Percentiles rank a stretch among this genome's conserved stretches.
Conservation (phyloP, 2,888 invertebrate genomes). For the Limulus polyphemus region DNA sequence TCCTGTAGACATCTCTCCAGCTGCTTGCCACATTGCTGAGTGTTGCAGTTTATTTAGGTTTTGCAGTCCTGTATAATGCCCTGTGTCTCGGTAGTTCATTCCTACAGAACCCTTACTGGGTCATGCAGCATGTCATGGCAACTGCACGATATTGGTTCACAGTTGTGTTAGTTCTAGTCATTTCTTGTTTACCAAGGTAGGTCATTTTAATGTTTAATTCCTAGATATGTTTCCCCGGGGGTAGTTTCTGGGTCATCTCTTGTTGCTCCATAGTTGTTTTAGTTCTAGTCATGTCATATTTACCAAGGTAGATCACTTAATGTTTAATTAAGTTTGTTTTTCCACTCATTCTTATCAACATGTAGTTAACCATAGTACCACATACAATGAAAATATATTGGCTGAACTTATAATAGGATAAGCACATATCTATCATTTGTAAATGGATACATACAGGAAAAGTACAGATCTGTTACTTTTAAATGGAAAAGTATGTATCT, state of each 20-base stretch:
- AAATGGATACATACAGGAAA: too few relatives aligned
- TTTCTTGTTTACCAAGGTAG: constrained; percentile 72
- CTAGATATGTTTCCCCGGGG: too few relatives aligned
- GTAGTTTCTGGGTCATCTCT: too few relatives aligned
- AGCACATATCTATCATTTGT: too few relatives aligned
- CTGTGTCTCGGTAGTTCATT: constrained; percentile 67
- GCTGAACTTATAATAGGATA: too few relatives aligned
- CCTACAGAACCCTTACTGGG: constrained; percentile 75
- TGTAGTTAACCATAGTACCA: too few relatives aligned
- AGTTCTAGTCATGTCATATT: constrained; percentile 59
- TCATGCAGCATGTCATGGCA: constrained; percentile 60
- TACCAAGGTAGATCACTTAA: constrained; percentile 55
- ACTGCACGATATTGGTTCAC: constrained; percentile 70
- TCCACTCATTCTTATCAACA: too few relatives aligned
- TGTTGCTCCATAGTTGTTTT: constrained; percentile 73
- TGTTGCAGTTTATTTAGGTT: constrained; percentile 63
- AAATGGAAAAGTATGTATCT: too few relatives aligned
- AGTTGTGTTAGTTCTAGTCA: constrained; percentile 57
- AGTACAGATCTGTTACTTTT: too few relatives aligned
- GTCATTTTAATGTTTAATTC: neutral
- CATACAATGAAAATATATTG: too few relatives aligned
- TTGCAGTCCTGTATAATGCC: constrained; percentile 71
- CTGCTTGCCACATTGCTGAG: constrained; percentile 61
- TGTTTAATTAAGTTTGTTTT: too few relatives aligned
- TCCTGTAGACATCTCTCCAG: constrained; percentile 66